Evolutionary conservation across 2,888 invertebrate genomes (phyloP).

Genomic region (Morpho helenor): DNA sequence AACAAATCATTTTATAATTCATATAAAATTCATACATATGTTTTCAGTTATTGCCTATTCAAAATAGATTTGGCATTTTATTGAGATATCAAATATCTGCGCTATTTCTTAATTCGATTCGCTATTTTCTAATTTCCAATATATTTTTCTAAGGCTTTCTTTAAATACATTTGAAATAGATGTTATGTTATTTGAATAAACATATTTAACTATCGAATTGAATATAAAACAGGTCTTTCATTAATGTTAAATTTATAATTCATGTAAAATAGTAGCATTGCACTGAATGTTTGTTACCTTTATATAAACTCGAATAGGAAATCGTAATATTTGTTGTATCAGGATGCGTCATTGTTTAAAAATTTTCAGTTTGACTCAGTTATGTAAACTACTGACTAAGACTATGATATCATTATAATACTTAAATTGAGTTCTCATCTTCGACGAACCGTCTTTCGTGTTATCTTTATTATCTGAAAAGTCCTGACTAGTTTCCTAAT

Average conservation of each 20-base stretch:
- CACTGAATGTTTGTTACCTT: background rate
- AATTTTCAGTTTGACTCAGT: slow-evolving; percentile 58
- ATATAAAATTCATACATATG: too few species aligned
- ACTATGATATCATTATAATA: slow-evolving; percentile 51
- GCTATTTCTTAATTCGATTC: slow-evolving; percentile 1
- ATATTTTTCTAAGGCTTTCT: slow-evolving; percentile 15
- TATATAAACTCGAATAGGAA: too few species aligned
- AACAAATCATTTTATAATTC: too few species aligned
- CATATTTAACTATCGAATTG: too few species aligned
- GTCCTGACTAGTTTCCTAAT: too few species aligned
- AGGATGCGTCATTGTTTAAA: slow-evolving; percentile 48
- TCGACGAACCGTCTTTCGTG: slow-evolving; percentile 42
- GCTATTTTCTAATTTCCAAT: background rate
- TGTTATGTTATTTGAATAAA: too few species aligned
- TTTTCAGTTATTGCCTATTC: background rate
- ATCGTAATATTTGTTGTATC: slow-evolving; percentile 29
- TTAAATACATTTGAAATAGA: too few species aligned
- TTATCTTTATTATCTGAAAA: slow-evolving; percentile 47
- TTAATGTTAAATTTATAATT: too few species aligned
- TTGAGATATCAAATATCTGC: slow-evolving; percentile 6
- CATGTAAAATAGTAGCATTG: background rate
- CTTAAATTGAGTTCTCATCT: slow-evolving; percentile 44
- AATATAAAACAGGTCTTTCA: too few species aligned
- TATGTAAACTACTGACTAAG: slow-evolving; percentile 50
- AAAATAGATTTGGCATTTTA: slow-evolving; percentile 6